Evolutionary conservation across 2,797 vertebrate species (phyloP).

Genomic region (Peromyscus nudipes): DNA sequence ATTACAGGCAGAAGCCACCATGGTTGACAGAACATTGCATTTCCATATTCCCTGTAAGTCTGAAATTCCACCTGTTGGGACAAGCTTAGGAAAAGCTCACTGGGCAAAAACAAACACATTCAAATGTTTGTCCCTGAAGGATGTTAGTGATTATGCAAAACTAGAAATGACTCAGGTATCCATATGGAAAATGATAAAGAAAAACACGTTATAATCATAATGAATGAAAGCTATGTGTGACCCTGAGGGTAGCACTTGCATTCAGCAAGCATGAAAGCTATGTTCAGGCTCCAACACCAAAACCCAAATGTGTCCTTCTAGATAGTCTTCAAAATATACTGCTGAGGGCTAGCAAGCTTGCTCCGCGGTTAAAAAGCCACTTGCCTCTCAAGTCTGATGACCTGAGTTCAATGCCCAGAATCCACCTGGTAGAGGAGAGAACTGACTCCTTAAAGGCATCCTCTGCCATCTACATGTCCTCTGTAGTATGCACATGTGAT

Average conservation of each 20-base stretch:
- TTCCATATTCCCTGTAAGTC: not conserved
- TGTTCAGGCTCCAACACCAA: not conserved
- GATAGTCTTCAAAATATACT: not conserved
- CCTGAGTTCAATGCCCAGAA: not conserved
- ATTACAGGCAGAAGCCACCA: not conserved
- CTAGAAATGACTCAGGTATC: not conserved
- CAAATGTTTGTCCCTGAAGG: not conserved
- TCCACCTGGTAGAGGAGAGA: not conserved
- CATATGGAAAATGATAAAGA: not conserved
- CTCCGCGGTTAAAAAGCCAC: not conserved
- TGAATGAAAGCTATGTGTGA: not conserved
- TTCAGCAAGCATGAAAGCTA: not conserved
- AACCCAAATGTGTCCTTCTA: not conserved
- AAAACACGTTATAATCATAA: not conserved
- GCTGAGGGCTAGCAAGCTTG: not conserved
- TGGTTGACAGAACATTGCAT: not conserved
- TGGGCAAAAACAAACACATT: not conserved
- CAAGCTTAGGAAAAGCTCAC: not conserved
- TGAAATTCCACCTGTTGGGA: not conserved
- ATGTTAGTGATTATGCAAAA: not conserved
- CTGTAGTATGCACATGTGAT: not conserved
- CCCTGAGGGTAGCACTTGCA: not conserved
- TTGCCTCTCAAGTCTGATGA: not conserved
- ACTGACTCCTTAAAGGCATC: not conserved
- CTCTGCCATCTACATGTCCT: not conserved